These are phyloP conservation scores for Centropristis striata DNA, from an alignment of 2,113 vertebrate genomes.

Conservation along the genomic window DNA sequence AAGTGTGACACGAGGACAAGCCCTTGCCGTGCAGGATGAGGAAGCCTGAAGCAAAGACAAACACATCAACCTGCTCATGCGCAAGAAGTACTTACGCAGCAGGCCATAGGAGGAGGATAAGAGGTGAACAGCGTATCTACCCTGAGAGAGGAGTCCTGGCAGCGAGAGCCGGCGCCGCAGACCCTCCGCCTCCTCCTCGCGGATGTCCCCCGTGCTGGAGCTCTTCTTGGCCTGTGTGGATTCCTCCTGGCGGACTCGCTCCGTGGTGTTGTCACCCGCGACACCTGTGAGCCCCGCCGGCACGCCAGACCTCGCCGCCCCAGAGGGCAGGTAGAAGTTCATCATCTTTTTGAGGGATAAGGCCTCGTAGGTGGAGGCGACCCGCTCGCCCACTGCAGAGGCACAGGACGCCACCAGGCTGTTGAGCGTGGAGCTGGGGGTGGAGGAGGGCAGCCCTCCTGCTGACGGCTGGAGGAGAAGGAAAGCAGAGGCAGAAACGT, in stretches of 20 bases:
- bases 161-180: constrained; percentile 94
- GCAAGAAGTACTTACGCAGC: constrained; percentile 79
- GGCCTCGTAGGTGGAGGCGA: constrained; percentile 96
- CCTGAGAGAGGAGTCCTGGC: constrained; percentile 97
- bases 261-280: constrained; percentile 82
- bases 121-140: constrained; percentile 88
- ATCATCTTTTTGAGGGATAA: constrained; percentile 96
- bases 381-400: constrained; percentile 93
- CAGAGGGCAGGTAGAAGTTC: constrained; percentile 88
- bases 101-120: constrained; percentile 76
- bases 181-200: constrained; percentile 93
- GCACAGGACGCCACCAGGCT: constrained; percentile 95
- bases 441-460: constrained; percentile 46
- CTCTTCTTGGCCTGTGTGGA: constrained; percentile 97
- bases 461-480: constrained; percentile 78
- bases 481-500: background rate
- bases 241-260: constrained; percentile 90
- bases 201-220: constrained; percentile 96
- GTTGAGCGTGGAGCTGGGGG: constrained; percentile 88
- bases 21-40: constrained; percentile 2
- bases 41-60: constrained; percentile 3
- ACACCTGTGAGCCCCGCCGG: background rate
- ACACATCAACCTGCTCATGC: constrained; percentile 30
- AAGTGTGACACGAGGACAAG: constrained; percentile 12
- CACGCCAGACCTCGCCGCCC: constrained; percentile 32